Base-by-base conservation (phyloP, 1,140 invertebrate genomes). In the Procambarus clarkii region DNA sequence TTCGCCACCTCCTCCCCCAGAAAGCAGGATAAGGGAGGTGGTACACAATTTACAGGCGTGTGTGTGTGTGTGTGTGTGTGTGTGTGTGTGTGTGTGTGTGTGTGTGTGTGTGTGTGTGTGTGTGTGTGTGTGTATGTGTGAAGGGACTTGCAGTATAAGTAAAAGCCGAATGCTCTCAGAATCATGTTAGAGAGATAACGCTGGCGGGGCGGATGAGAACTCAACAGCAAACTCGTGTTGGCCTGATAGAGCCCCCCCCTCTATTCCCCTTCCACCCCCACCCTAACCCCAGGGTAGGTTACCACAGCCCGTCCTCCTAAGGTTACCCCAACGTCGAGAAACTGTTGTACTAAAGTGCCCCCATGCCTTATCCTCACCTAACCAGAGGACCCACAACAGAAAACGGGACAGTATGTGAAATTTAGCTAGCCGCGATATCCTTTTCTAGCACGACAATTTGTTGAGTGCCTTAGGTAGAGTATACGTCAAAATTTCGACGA, bases 151-250 rank as follows among this genome's bases (percentile, higher is more conserved):
- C 24, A 3, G 50, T 46, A 50, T 82, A 82, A 82, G 80, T 82
- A 58, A 82, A 82, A 82, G 80, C 46, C 79, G 18, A 60, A 50
- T 58, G 24, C 80, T 82, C 18, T 15, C 0, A 34, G 50, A 82
- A 60, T 60, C 50, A 82, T 60, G 50, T 82, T 8, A 21, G 50
- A 18, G 46, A n/a, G 80, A 82, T 82, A 82, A 60, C 2, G 3
- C 11, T 58, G 80, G 80, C 50, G 3, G 80, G 24, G 24, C 24
- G 50, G 24, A n/a, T 1, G 1, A 58, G 50, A 34, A 13, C 80
- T 50, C 80, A 82, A 82, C 80, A 82, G 80, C 80, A 82, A 58
- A 82, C 50, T 13, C 80, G 50, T 82, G 80, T 82, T 82, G 3
- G 9, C 2, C 80, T 82, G 80, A 82, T 82, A 82, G n/a, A n/a